These are phyloP conservation scores for Artemisiospiza belli DNA, from an alignment of 2,113 vertebrate genomes.

Conservation along the genomic window DNA sequence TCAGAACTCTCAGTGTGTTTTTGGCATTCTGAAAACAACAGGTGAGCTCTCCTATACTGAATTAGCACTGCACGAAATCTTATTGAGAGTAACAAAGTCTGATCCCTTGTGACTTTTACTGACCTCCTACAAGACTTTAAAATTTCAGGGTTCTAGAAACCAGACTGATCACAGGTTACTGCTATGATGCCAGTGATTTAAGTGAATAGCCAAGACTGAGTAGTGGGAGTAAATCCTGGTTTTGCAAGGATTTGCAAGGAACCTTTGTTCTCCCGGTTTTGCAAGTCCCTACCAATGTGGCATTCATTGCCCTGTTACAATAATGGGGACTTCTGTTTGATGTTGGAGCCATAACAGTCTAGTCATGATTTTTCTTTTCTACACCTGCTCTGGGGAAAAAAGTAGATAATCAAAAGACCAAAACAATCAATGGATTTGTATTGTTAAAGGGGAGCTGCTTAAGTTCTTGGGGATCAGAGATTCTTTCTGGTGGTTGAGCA, in stretches of 20 bases:
- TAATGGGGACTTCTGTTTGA: rapidly evolving
- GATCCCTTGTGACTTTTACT: neutral
- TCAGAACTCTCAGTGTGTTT: neutral
- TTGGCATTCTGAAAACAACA: neutral
- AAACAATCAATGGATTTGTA: neutral
- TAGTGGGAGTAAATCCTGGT: neutral
- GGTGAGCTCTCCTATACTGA: neutral
- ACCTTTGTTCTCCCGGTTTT: neutral
- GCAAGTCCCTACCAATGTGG: neutral
- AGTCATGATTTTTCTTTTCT: neutral
- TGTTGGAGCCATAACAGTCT: neutral
- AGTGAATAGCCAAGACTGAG: neutral
- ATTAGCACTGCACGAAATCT: neutral
- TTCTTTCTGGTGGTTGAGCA: neutral
- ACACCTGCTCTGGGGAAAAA: neutral
- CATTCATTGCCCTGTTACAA: neutral
- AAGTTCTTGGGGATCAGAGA: neutral
- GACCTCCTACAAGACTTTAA: neutral
- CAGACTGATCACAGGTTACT: rapidly evolving
- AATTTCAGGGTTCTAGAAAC: neutral
- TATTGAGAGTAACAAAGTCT: neutral
- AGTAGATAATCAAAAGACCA: neutral
- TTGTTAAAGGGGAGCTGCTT: neutral
- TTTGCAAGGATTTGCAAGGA: neutral
- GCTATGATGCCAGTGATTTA: neutral